Base-by-base conservation (phyloP, 2,113 vertebrate genomes). In the Anolis carolinensis region DNA sequence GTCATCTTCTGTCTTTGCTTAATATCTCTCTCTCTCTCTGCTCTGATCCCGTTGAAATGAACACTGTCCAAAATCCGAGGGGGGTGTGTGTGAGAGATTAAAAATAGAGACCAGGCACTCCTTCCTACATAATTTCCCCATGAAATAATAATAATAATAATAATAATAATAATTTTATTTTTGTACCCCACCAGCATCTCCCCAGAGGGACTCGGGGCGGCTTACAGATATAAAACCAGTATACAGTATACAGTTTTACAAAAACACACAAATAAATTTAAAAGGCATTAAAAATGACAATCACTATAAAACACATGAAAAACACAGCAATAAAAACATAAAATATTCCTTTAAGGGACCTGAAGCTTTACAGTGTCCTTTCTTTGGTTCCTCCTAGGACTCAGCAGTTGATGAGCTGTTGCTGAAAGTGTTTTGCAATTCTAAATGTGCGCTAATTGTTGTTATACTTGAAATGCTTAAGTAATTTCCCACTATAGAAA, bases 391-490 rank as follows among this genome's bases (percentile, higher is more conserved):
- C 55, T 82, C 30, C 79, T 86, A 55, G 39, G 81, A 70, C 74
- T 62, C 70, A 84, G 1, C 3, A 78, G 70, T 36, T 0, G 0
- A 80, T 90, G 83, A 88, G 67, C 80, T 68, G 88, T 65, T 81
- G 76, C 52, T 78, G 73, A 82, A 62, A 68, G 63, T 25, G 14
- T 50, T 73, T 44, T 32, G 18, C 80, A 86, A 82, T 32, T 89
- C 63, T 59, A 14, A n/a, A 70, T 78, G 86, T 87, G 86, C 81
- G 86, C 86, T 84, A 74, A 90, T 91, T 90, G 87, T 87, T 91
- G 84, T 52, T 65, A 75, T 81, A 65, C 14, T 55, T 83, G 90
- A 88, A 74, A 82, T 85, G 48, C 75, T 86, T 76, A 76, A 87
- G 0, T 88, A 50, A 25, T 91, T 94, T 85, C 75, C 79, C 85